Evolutionary conservation across 2,797 vertebrate species (phyloP), one percentile per base, ranked within the genome.

Genomic region (Clarias platycephalus): DNA sequence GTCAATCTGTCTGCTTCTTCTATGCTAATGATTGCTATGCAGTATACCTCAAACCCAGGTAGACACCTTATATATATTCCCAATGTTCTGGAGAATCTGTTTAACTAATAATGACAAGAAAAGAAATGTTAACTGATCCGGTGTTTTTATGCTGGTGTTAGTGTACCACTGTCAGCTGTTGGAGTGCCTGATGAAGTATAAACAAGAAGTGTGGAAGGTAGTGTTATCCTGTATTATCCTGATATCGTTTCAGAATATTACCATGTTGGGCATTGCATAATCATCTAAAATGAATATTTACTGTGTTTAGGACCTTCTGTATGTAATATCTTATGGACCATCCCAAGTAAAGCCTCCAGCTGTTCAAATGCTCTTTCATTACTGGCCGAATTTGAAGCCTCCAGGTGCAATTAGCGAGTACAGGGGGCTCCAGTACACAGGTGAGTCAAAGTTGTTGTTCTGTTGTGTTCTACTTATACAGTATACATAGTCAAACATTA

Each of bases 161-260:
- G 98, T 99, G 57, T 99, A 99, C 94, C 98, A 99, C 93, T 99
- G 98, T 94, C 98, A 99, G 75, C 94, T 99, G 92, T 88, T 99
- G 95, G 98, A 99, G 93, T 99, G 98, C 92, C 96, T 99, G 85
- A 99, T 99, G 98, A 99, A 99, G 93, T 97, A 98, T 92, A 99
- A 99, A 89, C 98, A 99, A 92, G 98, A 99, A 97, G 98, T 99
- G 84, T 99, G 98, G 98, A 99, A 99, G 96, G 98, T 99, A 98
- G 93, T 93, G 93, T 90, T 78, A 13, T 53, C 12, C 49, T 13
- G 12, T 53, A 13, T 63, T 83, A 53, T 72, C 24, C 24, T 80
- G 1, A 8, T 62, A 18, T 71, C 4, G 22, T 63, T 72, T 37
- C 57, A 20, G 13, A 58, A 37, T 49, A 40, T 68, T 70, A 22